Base-by-base conservation (phyloP, 2,888 invertebrate species). In the Spatulosminthurus flaviceps region DNA sequence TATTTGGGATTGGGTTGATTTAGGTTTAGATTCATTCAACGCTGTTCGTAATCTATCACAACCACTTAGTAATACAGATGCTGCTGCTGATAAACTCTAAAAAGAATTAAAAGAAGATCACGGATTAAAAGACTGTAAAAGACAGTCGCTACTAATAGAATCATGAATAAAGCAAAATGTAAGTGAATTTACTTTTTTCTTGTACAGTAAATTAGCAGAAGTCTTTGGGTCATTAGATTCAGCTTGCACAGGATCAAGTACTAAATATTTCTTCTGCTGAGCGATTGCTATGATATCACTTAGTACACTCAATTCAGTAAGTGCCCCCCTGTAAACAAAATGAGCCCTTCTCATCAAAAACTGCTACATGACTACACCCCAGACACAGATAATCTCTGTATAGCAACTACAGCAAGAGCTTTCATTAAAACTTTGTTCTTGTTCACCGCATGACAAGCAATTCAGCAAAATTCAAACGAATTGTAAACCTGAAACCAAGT, bases 201-300 rank as follows among this genome's bases (percentile, higher is more conserved):
- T 92, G 0, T 96, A 95, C 86, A 97, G 93, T 0, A 97, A 93
- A 87, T 95, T 95, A 0, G 96, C 93, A 89, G 96, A 94, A 0
- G 93, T 93, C 86, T 95, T 94, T 0, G 92, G 92, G 86, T 97
- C 97, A 0, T 92, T 90, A 66, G 91, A 90, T 51, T 95, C 95
- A 84, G 96, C 94, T 81, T 94, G 94, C 0, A 96, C 93, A 26
- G 97, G 97, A 88, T 98, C 98, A 76, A 98, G 88, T 9, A 97
- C 96, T 92, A 98, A 92, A 87, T 97, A 98, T 80, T 95, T 91
- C 87, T 96, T 97, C 85, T 97, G 96, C 87, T 96, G 96, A 4
- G 96, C 94, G 86, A 98, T 93, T 41, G 94, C 92, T 66, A 98
- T 89, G 0, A 98, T 96, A 90, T 98, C 98, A 51, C 95, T 92